These are phyloP conservation scores for Anguilla marmorata DNA, from an alignment of 2,797 vertebrate species.

Conservation along the genomic window DNA sequence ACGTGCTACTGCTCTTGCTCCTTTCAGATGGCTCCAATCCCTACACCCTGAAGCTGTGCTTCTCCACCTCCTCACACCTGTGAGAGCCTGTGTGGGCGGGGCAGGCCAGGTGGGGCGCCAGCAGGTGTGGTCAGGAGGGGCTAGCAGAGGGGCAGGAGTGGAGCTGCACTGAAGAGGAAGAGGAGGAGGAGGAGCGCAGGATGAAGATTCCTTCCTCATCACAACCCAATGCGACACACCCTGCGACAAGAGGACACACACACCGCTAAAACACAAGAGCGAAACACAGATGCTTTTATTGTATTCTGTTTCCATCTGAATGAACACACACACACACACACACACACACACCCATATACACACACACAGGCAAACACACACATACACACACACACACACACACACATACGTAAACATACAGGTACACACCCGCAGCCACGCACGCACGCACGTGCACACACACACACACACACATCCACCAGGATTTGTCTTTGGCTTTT, in stretches of 20 bases:
- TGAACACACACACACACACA: not conserved
- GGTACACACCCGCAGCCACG: not conserved
- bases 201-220: constrained; percentile 3
- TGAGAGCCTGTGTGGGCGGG: not conserved
- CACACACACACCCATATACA: not conserved
- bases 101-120: not conserved
- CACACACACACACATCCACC: not conserved
- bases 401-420: not conserved
- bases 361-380: not conserved
- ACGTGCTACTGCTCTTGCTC: constrained; percentile 33
- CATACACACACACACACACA: too few species aligned
- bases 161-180: not conserved
- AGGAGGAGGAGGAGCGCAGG: not conserved
- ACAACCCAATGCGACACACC: not conserved
- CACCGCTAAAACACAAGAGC: constrained; percentile 13
- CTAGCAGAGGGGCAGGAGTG: constrained; percentile 22
- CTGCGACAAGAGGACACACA: not conserved
- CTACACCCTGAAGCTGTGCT: constrained; percentile 95
- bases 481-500: not conserved
- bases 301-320: not conserved
- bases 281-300: constrained; percentile 35
- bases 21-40: constrained; percentile 82
- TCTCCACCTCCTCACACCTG: constrained; percentile 78
- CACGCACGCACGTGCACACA: not conserved
- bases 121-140: constrained; percentile 5